Evolutionary conservation across 2,888 invertebrate species (phyloP), one percentile per base, ranked within the genome.

Genomic region (Oscheius sp.): DNA sequence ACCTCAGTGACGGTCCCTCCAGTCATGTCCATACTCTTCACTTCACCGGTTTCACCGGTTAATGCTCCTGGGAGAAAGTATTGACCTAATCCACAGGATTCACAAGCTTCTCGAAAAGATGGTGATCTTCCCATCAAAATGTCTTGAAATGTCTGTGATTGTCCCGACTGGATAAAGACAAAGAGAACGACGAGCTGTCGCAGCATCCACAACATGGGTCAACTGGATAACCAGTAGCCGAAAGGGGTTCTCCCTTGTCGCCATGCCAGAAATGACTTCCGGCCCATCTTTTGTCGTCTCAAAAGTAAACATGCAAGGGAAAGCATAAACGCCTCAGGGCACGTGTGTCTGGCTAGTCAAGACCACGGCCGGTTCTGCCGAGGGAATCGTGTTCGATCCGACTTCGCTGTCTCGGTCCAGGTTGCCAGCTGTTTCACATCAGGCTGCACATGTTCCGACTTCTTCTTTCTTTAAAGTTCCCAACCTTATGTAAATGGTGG

Each of bases 341-440:
- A 59, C 59, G 59, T 59, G n/a, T n/a, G 59, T 59, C 54, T 54
- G 33, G 54, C 32, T 14, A 22, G n/a, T 5, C 47, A 47, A 47
- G 47, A 47, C 20, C 47, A 47, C 54, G 54, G 54, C 54, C 54
- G 54, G 54, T 54, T 54, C 50, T 41, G 41, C 41, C 41, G 41
- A 20, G 41, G 20, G 22, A 17, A 9, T 33, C 54, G n/a, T 28
- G 8, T 24, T 38, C 41, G 24, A 26, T 24, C 22, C n/a, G 44
- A 9, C 28, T 38, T 12, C 4, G 4, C 20, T 28, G 22, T 12
- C 28, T 59, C 44, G 17, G 26, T 12, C 51, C 36, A n/a, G n/a
- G n/a, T n/a, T n/a, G n/a, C 41, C 59, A 59, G 59, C 59, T 59
- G 59, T 59, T 59, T 59, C 59, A 41, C 38, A 59, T 59, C 44